Evolutionary conservation across 2,113 vertebrate genomes (phyloP).

Genomic region (Sula dactylatra): DNA sequence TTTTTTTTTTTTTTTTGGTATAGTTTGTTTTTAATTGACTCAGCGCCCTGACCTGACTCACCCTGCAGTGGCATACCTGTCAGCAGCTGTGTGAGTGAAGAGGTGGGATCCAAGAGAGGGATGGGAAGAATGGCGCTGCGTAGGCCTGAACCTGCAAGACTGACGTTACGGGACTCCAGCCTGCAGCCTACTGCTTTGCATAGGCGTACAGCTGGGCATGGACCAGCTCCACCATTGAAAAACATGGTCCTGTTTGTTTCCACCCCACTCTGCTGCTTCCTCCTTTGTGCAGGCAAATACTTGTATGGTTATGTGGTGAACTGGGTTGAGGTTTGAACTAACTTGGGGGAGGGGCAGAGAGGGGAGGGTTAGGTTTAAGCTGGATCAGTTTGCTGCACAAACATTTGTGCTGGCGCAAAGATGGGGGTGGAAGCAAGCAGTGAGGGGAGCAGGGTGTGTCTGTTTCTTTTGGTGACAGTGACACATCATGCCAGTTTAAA

Average conservation of each 20-base stretch:
- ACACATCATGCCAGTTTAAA: not conserved
- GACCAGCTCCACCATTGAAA: slow-evolving; percentile 25
- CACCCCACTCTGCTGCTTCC: not conserved
- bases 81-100: not conserved
- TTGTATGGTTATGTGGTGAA: slow-evolving; percentile 44
- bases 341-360: slow-evolving; percentile 33
- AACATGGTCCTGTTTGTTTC: slow-evolving; percentile 37
- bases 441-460: slow-evolving; percentile 40
- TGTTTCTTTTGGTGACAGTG: slow-evolving; percentile 22
- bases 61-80: not conserved
- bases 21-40: not conserved
- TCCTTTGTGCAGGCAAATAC: slow-evolving; percentile 53
- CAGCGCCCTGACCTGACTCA: accelerated
- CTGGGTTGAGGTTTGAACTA: not conserved
- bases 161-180: not conserved
- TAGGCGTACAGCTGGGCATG: not conserved
- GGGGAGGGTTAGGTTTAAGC: not conserved
- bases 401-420: slow-evolving; percentile 32
- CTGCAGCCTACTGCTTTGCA: not conserved
- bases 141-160: accelerated
- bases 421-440: slow-evolving; percentile 48
- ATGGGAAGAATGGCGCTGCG: accelerated
- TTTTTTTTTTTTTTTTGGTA: not conserved
- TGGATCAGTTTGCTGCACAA: slow-evolving; percentile 62
- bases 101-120: not conserved